Conservation (phyloP, 2,113 vertebrate species). For the Thinocorus orbignyianus region DNA sequence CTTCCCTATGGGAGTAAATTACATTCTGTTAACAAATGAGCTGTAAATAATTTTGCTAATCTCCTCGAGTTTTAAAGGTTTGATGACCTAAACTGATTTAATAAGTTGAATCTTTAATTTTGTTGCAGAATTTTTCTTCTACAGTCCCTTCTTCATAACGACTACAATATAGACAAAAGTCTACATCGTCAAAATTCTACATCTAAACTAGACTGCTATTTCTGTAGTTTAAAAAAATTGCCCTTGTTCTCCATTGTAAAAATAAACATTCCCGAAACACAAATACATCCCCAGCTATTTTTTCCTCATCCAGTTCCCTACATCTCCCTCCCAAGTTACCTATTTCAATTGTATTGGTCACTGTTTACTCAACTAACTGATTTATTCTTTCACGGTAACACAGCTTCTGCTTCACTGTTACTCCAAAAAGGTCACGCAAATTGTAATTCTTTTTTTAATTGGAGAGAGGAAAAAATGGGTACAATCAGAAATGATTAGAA, state of each 20-base stretch:
- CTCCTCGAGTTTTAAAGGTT: background rate
- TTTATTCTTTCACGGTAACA: background rate
- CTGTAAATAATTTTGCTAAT: background rate
- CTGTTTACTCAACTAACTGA: background rate
- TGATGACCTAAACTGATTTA: background rate
- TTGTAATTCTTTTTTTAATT: background rate
- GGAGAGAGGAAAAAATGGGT: background rate
- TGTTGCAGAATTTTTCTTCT: background rate
- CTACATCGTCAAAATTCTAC: background rate
- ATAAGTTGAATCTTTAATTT: background rate
- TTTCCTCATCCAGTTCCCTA: background rate
- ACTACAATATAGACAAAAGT: background rate
- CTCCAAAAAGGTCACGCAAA: background rate
- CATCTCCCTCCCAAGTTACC: background rate
- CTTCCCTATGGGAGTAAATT: background rate
- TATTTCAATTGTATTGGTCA: background rate
- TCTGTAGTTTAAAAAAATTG: background rate
- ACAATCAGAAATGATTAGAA: constrained; percentile 58
- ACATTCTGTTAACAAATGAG: background rate
- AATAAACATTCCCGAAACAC: background rate
- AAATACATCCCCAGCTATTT: background rate
- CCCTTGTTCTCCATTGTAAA: background rate
- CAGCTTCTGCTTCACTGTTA: background rate
- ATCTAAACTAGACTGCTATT: background rate
- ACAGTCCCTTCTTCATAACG: background rate